Percentiles rank a stretch among this genome's conserved stretches.
These are phyloP conservation scores for Luehdorfia chinensis DNA, from an alignment of 1,140 invertebrate genomes.

Conservation along the genomic window DNA sequence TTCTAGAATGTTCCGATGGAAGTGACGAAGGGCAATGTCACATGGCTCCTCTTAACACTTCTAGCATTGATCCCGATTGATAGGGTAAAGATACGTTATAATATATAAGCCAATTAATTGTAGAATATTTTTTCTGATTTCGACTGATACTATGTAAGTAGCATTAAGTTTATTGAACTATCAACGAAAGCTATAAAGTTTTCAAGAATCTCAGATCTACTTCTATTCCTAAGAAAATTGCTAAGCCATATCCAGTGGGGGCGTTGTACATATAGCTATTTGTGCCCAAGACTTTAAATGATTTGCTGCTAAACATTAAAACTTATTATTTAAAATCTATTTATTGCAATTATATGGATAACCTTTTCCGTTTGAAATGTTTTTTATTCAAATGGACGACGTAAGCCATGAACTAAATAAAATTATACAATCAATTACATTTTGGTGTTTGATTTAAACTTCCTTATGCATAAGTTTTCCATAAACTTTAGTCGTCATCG, in stretches of 20 bases:
- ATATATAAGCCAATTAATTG: conserved; percentile 11
- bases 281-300: conserved; percentile 42
- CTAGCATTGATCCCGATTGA: conserved; percentile 48
- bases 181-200: neutral
- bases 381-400: conserved; percentile 67
- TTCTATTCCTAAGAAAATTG: conserved; percentile 12
- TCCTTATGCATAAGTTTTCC: neutral
- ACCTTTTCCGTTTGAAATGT: conserved; percentile 70
- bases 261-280: conserved; percentile 60
- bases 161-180: conserved; percentile 1
- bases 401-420: conserved; percentile 56
- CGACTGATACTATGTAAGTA: conserved; percentile 15
- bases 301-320: conserved; percentile 34
- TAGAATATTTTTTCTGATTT: conserved; percentile 13
- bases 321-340: conserved; percentile 39
- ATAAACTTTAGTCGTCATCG: no score
- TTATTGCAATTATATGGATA: conserved; percentile 62
- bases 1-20: conserved; percentile 85
- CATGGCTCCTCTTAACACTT: conserved; percentile 31
- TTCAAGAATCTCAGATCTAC: neutral
- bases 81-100: neutral
- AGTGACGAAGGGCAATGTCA: conserved; percentile 82
- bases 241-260: conserved; percentile 51
- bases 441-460: conserved; percentile 28
- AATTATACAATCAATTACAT: conserved; percentile 23